Conservation (phyloP, 2,113 vertebrate genomes). For the Neomonachus schauinslandi region DNA sequence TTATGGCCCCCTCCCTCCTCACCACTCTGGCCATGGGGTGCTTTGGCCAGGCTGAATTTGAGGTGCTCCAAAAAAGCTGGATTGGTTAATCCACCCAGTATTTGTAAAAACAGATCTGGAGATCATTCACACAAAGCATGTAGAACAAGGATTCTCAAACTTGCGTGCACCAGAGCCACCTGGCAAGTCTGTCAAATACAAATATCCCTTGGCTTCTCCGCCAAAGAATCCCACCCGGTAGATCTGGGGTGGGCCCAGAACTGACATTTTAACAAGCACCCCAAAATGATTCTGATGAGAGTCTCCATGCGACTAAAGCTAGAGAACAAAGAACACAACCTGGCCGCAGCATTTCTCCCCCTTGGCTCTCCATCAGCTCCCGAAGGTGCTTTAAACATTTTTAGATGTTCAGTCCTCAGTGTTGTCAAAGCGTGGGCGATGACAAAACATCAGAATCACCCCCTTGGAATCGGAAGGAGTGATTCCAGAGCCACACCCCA, state of each 20-base stretch:
- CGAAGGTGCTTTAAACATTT: background rate
- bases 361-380: background rate
- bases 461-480: background rate
- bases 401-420: background rate
- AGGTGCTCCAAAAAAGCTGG: background rate
- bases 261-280: background rate
- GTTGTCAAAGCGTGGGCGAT: background rate
- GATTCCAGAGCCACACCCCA: slow-evolving; percentile 56
- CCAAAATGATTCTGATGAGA: background rate
- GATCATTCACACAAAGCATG: background rate
- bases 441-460: background rate
- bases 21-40: background rate
- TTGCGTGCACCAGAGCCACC: background rate
- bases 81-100: background rate
- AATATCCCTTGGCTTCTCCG: background rate
- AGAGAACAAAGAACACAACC: slow-evolving; percentile 69
- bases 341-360: background rate
- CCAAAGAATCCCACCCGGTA: background rate
- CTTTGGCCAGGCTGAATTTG: background rate
- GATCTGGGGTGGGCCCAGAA: background rate
- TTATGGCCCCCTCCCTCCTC: background rate
- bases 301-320: rapidly evolving
- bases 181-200: background rate
- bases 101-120: background rate
- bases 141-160: background rate